Evolutionary conservation across 2,797 vertebrate genomes (phyloP).

Genomic region (Allobates femoralis): DNA sequence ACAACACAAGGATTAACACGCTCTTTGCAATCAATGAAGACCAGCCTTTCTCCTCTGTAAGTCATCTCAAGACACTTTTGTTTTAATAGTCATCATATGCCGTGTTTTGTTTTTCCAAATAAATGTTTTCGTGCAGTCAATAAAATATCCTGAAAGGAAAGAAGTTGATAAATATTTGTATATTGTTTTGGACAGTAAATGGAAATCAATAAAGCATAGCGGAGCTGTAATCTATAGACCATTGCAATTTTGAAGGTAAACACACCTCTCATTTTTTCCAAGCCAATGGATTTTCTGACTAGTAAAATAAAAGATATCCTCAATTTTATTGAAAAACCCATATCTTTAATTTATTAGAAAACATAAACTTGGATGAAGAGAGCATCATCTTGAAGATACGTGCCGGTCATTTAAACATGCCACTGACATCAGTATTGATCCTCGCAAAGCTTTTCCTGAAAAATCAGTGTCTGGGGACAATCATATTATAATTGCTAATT

Average conservation of each 20-base stretch:
- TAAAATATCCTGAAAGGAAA: constrained; percentile 1
- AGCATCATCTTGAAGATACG: constrained; percentile 36
- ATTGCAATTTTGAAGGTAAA: background rate
- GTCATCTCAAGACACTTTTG: background rate
- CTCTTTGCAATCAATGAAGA: constrained; percentile 34
- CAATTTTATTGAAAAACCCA: background rate
- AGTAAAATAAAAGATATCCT: constrained; percentile 3
- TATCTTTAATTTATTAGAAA: background rate
- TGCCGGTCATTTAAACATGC: constrained; percentile 34
- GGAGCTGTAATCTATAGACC: background rate
- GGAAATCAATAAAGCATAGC: constrained; percentile 3
- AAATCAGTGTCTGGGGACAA: constrained; percentile 50
- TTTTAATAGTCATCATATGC: background rate
- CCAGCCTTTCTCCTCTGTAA: constrained; percentile 26
- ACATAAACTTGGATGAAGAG: constrained; percentile 18
- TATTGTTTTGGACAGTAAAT: background rate
- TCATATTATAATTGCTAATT: constrained; percentile 61
- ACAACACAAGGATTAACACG: constrained; percentile 56
- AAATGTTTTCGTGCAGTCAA: constrained; percentile 17
- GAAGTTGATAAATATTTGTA: constrained; percentile 24
- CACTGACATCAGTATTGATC: constrained; percentile 23
- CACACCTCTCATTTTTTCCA: constrained; percentile 9
- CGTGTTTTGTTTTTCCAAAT: background rate
- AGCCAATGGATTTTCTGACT: constrained; percentile 28
- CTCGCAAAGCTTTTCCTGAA: constrained; percentile 29